Percentiles rank a stretch among this genome's conserved stretches.
Conservation (phyloP, 2,888 invertebrate species). For the Eupithecia abbreviata region DNA sequence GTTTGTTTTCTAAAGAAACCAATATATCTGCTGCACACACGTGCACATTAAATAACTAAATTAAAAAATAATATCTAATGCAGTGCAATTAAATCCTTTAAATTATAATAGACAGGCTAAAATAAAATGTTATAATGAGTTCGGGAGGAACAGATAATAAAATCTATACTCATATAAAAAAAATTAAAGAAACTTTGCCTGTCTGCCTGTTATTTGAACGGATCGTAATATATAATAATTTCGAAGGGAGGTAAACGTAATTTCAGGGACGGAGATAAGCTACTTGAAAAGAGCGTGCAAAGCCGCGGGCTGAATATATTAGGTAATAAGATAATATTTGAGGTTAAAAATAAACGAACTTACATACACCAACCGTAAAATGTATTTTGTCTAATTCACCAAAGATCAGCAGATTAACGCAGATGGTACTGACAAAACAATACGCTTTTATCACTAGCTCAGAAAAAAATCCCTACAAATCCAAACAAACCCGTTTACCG, state of each 20-base stretch:
- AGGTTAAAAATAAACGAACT: neutral
- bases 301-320: too few species aligned
- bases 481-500: slow-evolving; percentile 39
- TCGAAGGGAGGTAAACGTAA: too few species aligned
- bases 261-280: too few species aligned
- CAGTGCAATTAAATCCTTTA: neutral
- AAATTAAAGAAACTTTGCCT: too few species aligned
- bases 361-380: neutral
- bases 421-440: neutral
- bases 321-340: neutral
- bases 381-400: neutral
- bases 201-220: too few species aligned
- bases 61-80: neutral
- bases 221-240: too few species aligned
- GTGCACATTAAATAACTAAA: neutral
- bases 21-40: neutral
- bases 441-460: neutral
- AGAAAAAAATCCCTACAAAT: slow-evolving; percentile 24
- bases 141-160: too few species aligned
- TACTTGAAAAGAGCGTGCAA: too few species aligned
- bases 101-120: too few species aligned
- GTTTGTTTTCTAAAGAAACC: neutral
- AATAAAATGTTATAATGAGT: too few species aligned
- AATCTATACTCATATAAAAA: too few species aligned
- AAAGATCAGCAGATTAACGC: neutral